Percentiles rank a stretch among this genome's conserved stretches.
Conservation (phyloP, 2,888 invertebrate species). For the Hirtodrosophila cameraria region DNA sequence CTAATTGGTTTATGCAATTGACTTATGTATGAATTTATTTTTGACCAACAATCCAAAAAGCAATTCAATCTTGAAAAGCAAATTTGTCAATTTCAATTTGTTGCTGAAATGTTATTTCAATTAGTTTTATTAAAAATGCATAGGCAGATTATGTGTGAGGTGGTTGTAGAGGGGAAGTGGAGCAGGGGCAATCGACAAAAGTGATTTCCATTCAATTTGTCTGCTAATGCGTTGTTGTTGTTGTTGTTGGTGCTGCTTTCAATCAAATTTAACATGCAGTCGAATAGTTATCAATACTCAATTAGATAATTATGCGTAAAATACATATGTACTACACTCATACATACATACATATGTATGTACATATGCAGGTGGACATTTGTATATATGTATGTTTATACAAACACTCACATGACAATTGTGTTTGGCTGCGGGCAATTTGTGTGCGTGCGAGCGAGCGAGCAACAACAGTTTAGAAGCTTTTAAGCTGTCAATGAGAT, state of each 20-base stretch:
- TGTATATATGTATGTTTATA: not conserved
- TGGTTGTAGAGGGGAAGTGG: no score
- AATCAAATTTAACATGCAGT: slow-evolving; percentile 59
- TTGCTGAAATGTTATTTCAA: slow-evolving; percentile 48
- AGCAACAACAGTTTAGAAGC: slow-evolving; percentile 27
- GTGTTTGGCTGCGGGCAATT: slow-evolving; percentile 7
- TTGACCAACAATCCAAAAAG: slow-evolving; percentile 21
- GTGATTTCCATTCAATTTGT: slow-evolving; percentile 48
- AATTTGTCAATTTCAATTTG: slow-evolving; percentile 36
- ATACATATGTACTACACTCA: not conserved
- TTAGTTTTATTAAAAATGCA: slow-evolving; percentile 72
- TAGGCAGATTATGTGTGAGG: slow-evolving; percentile 30
- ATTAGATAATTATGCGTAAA: slow-evolving; percentile 68
- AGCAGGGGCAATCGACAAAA: slow-evolving; percentile 13
- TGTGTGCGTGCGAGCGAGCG: not conserved
- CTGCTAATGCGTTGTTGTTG: slow-evolving; percentile 25
- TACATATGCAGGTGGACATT: not conserved
- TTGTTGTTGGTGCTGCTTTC: slow-evolving; percentile 41
- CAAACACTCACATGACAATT: not conserved
- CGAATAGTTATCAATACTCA: slow-evolving; percentile 59
- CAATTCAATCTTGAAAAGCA: slow-evolving; percentile 54
- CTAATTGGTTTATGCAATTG: slow-evolving; percentile 23
- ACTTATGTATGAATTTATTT: slow-evolving; percentile 21
- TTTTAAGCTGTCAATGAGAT: slow-evolving; percentile 29
- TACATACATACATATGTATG: not conserved